Base-by-base conservation (phyloP, 2,113 vertebrate genomes). In the Phrynosoma platyrhinos region DNA sequence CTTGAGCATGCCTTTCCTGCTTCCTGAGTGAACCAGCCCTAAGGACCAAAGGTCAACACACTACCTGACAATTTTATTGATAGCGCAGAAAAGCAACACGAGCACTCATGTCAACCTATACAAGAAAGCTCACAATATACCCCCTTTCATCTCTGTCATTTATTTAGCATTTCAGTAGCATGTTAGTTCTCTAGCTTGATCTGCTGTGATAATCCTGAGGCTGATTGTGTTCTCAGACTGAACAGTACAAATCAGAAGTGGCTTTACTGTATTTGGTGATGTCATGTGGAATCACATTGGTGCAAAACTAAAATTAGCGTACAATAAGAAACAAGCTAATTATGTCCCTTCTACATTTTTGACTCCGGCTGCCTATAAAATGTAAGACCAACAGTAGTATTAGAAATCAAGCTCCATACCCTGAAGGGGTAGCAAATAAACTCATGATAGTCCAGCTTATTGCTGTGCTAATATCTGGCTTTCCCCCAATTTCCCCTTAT, bases 251-350 rank as follows among this genome's bases (percentile, higher is more conserved):
- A 88, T 79, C 52, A 52, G 52, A 68, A 74, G 40, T 74, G 82
- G 68, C 79, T 82, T 74, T 64, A 64, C 36, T 64, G 79, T 87
- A 64, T 25, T 62, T 12, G 47, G 86, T 66, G 80, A 81, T 85
- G 66, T 82, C 88, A 81, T 75, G 42, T 64, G 32, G 71, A 85
- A 85, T 81, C 55, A 82, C 18, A 62, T 9, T 74, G 55, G 80
- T 76, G n/a, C 71, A 82, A 88, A 88, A 75, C 23, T 81, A 81
- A 85, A 85, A 81, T 66, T 75, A 40, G 55, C 53, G 55, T 76
- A 66, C 42, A 80, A 71, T 66, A 88, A 84, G 36, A 64, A 85
- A 75, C 71, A 66, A 80, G 58, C n/a, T 85, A 80, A 85, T 89
- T 68, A 68, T 76, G 42, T 75, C 55, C 36, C 16, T 82, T 81